These are phyloP conservation scores for Lethocerus indicus DNA, from an alignment of 1,140 invertebrate genomes.

Conservation along the genomic window DNA sequence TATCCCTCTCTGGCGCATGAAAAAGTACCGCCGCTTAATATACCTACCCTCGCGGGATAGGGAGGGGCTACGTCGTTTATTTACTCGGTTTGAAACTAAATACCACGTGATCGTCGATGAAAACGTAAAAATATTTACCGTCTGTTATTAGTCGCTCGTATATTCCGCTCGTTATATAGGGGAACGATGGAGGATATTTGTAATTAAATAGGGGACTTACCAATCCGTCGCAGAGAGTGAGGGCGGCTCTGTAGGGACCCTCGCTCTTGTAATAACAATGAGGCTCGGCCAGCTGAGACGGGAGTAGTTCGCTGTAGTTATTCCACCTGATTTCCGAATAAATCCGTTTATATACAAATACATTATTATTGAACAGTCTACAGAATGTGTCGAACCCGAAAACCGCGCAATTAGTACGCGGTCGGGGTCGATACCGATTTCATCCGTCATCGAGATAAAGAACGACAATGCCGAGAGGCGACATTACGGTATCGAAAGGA, in stretches of 20 bases:
- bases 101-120: neutral
- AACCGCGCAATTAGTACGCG: no score
- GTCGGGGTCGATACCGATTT: no score
- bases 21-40: neutral
- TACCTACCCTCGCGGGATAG: neutral
- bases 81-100: neutral
- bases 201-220: conserved; percentile 12
- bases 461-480: no score
- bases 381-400: no score
- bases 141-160: neutral
- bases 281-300: conserved; percentile 6
- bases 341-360: no score
- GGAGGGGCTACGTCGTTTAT: neutral
- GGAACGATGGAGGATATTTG: neutral
- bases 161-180: neutral
- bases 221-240: conserved; percentile 19
- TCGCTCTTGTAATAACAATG: conserved; percentile 18
- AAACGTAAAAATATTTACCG: neutral
- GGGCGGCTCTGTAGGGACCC: conserved; percentile 15
- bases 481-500: no score
- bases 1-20: conserved; percentile 21
- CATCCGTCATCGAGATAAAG: no score
- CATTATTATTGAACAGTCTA: no score
- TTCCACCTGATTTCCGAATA: no score
- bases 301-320: conserved; percentile 10